Evolutionary conservation across 2,113 vertebrate genomes (phyloP).

Genomic region (Brachypodius melanocephalos): DNA sequence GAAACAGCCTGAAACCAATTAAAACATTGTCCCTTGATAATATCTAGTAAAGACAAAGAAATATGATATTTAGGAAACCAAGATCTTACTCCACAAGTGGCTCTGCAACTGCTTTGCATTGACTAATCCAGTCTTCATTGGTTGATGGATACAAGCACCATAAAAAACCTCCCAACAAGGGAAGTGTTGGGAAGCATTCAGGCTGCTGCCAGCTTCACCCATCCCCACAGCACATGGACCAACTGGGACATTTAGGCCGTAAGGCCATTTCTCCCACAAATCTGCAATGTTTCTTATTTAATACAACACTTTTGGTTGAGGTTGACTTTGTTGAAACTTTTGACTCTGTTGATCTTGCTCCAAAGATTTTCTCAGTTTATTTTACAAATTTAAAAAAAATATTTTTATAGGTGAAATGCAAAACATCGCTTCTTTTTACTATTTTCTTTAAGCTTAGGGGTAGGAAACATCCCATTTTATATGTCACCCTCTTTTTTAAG

Average conservation of each 20-base stretch:
- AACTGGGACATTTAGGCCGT: background rate
- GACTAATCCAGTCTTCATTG: background rate
- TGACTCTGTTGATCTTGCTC: background rate
- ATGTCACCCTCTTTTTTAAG: background rate
- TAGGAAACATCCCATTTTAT: background rate
- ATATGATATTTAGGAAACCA: background rate
- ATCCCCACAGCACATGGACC: background rate
- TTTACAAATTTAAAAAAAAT: background rate
- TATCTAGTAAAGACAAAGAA: background rate
- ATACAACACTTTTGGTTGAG: background rate
- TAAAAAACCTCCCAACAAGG: background rate
- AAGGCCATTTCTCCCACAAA: background rate
- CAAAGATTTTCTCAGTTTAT: background rate
- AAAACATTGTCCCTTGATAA: background rate
- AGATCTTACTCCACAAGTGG: background rate
- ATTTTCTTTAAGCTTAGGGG: background rate
- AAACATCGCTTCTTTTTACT: background rate
- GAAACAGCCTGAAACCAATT: background rate
- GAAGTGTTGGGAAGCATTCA: background rate
- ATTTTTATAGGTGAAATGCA: background rate
- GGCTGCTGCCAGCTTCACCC: background rate
- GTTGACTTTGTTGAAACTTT: background rate
- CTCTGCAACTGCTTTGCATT: background rate
- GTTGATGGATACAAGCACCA: background rate
- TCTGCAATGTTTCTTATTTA: background rate